phyloP scores from a whole-genome alignment of 2,888 invertebrate genomes.

The Leistus spinibarbis region DNA sequence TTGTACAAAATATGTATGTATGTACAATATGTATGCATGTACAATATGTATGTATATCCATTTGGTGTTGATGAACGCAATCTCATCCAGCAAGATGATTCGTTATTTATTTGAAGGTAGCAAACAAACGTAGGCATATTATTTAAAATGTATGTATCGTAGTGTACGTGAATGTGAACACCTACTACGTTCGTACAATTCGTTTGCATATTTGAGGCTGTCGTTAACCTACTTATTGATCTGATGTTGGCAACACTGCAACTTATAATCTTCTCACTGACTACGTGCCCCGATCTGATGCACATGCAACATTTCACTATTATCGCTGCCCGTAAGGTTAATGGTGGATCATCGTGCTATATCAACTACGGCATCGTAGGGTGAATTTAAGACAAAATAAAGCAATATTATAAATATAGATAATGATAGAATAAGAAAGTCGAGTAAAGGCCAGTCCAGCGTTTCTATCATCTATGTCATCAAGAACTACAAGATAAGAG shows the following conservation, averaged over 20 bases:
- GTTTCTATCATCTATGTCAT: too few species aligned
- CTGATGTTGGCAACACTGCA: constrained; percentile 11
- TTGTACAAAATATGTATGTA: too few species aligned
- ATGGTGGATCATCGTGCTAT: too few species aligned
- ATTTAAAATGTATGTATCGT: background rate
- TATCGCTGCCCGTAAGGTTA: too few species aligned
- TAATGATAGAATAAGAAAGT: too few species aligned
- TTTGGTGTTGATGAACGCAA: constrained; percentile 1
- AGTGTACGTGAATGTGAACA: background rate
- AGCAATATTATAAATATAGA: too few species aligned
- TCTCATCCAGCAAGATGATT: background rate
- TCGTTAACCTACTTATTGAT: constrained; percentile 19
- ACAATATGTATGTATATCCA: background rate
- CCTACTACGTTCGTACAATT: background rate
- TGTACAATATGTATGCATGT: background rate
- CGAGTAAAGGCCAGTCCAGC: too few species aligned
- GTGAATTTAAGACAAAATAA: too few species aligned
- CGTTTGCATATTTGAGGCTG: constrained; percentile 6
- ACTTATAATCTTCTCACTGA: background rate
- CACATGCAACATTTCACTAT: background rate
- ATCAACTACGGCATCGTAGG: too few species aligned
- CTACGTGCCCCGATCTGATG: background rate
- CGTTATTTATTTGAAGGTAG: background rate
- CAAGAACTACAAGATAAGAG: too few species aligned
- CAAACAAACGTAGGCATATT: background rate